Base-by-base conservation (phyloP, 1,140 invertebrate genomes). In the Aphelinus certus region DNA sequence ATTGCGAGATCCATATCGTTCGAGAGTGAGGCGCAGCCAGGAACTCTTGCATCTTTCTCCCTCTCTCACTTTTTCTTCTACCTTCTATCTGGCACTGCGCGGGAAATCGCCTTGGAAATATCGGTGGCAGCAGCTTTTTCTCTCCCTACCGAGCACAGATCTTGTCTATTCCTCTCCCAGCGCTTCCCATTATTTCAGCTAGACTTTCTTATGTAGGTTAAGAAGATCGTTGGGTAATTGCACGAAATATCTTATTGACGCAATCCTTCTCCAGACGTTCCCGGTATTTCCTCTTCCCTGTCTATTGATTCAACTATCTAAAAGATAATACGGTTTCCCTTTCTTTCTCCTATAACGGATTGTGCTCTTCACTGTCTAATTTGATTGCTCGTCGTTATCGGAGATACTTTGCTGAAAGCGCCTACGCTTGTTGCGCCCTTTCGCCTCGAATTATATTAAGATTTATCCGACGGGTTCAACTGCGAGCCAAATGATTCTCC, bases 191-290 rank as follows among this genome's bases (percentile, higher is more conserved):
- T 74, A 68, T 68, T 68, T 68, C 65, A 68, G 49, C 58, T 9
- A 48, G 49, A 70, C 7, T 57, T 71, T 75, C 62, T 75, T 66
- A 70, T 75, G 45, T 75, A 56, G 66, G 67, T 70, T 75, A 70
- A 75, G n/a, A 57, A 69, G 73, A 1, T 7, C 49, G 7, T 26
- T 55, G 51, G 43, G 68, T 71, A 76, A 76, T 71, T 71, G 63
- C 63, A 76, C 62, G 55, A 76, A 76, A 67, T 76, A 71, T 71
- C 57, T 76, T 71, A 76, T 71, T 67, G 63, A 48, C 68, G 56
- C 68, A 76, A 76, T 71, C 45, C 53, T 5, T 70, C 61, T 56
- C 64, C 43, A 3, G 6, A 63, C 55, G 26, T 75, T 56, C 60
- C 57, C 26, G n/a, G 57, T 7, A 47, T 70, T 70, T 48, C 26